These are phyloP conservation scores for Argynnis bischoffii DNA, from an alignment of 2,888 invertebrate species.

Conservation along the genomic window DNA sequence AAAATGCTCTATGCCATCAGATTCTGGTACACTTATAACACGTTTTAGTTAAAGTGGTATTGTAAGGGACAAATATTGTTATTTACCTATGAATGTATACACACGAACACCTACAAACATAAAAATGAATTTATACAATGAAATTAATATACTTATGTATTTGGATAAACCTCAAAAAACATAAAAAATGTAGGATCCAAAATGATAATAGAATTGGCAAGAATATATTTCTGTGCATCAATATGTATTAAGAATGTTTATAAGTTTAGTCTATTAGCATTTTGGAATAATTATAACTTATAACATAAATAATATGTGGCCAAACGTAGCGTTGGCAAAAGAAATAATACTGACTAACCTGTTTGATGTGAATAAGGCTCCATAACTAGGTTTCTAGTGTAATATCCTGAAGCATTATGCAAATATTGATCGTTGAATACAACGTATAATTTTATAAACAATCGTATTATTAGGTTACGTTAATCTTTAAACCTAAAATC, in stretches of 20 bases:
- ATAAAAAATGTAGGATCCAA: background rate
- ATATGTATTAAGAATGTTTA: too few species aligned
- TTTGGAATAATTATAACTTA: background rate
- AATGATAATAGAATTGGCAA: background rate
- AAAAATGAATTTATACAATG: slow-evolving; percentile 31
- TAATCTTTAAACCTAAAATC: too few species aligned
- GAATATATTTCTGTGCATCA: background rate
- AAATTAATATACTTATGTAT: background rate
- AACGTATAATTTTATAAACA: slow-evolving; percentile 14
- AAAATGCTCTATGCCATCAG: too few species aligned
- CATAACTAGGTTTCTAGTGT: slow-evolving; percentile 46
- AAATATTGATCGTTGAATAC: slow-evolving; percentile 18
- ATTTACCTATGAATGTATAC: slow-evolving; percentile 69
- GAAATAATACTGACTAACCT: slow-evolving; percentile 44
- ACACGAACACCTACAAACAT: slow-evolving; percentile 68
- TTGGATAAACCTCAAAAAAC: slow-evolving; percentile 1
- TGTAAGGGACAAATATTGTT: slow-evolving; percentile 28
- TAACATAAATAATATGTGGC: background rate
- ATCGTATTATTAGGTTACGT: too few species aligned
- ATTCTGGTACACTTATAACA: too few species aligned
- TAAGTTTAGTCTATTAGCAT: background rate
- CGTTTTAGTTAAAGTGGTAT: too few species aligned
- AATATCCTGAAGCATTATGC: slow-evolving; percentile 8
- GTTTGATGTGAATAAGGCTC: slow-evolving; percentile 45
- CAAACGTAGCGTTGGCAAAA: background rate